Base-by-base conservation (phyloP, 1,140 invertebrate species). In the Agraylea sexmaculata region DNA sequence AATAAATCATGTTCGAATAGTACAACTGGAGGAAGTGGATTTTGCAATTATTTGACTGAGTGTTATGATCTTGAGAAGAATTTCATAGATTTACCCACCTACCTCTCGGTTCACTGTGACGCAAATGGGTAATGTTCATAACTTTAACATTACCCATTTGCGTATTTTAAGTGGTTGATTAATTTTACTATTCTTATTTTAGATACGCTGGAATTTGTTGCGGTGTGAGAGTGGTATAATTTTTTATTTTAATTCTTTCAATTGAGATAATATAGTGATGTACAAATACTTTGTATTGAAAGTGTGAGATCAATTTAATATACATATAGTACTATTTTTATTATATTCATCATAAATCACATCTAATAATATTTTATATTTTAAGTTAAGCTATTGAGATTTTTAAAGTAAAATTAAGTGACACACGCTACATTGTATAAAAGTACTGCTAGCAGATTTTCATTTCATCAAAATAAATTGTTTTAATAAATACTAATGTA, bases 41-140 rank as follows among this genome's bases (percentile, higher is more conserved):
- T 25, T 11, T 48, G 46, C 31, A 23, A 42, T 16, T 48, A 48
- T 33, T 37, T 48, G 22, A 48, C 46, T 0, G 29, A 45, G 19
- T 45, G 42, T 28, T 15, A 17, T 3, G 32, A 45, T 2, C 20
- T 45, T 2, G 15, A 36, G n/a, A 15, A 40, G 13, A 40, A 12
- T 12, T 45, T 48, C 25, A 45, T 38, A 37, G 40, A 45, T 17
- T 34, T 48, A 7, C 2, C 35, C 11, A 36, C 43, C 7, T 48
- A 45, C 32, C 28, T 45, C 11, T 29, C 15, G 10, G 31, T 39
- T 25, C 34, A 23, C 17, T 48, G 46, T 15, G 36, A 45, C 27
- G 13, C 28, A 6, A 38, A 45, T 18, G 42, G 46, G 46, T 44
- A 30, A 13, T 13, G 20, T 3, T 37, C 5, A 11, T 31, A 31